Percentiles rank a stretch among this genome's conserved stretches.
Evolutionary conservation across 2,888 invertebrate species (phyloP).

Genomic region (Zygaena filipendulae): DNA sequence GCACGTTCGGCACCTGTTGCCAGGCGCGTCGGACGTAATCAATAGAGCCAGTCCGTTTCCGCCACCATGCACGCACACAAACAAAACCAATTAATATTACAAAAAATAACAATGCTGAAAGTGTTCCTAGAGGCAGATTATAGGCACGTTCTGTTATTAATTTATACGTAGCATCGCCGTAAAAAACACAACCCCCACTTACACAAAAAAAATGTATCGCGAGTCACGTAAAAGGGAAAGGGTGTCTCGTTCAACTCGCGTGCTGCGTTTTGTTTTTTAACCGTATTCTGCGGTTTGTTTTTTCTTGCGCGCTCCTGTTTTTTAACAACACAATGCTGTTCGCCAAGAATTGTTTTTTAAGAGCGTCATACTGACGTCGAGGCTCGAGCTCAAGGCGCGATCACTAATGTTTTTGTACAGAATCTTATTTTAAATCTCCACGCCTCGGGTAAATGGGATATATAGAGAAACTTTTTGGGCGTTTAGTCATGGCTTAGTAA

Average conservation of each 20-base stretch:
- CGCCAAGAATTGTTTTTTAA: conserved; percentile 59
- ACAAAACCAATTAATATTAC: conserved; percentile 47
- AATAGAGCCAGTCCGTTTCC: conserved; percentile 52
- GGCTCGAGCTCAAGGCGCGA: conserved; percentile 47
- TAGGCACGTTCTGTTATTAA: conserved; percentile 67
- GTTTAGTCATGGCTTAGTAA: conserved; percentile 55
- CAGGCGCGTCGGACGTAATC: conserved; percentile 36
- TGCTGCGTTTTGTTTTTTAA: conserved; percentile 66
- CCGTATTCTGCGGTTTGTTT: conserved; percentile 62
- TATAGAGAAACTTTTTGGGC: conserved; percentile 39
- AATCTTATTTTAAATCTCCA: conserved; percentile 56
- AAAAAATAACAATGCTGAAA: conserved; percentile 63
- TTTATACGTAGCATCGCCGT: conserved; percentile 61
- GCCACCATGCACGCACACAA: conserved; percentile 56
- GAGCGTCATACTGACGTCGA: conserved; percentile 55
- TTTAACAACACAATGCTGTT: conserved; percentile 64
- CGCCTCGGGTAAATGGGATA: conserved; percentile 45
- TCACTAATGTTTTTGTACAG: conserved; percentile 43
- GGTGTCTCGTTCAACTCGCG: conserved; percentile 59
- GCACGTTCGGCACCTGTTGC: conserved; percentile 49
- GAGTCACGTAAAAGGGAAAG: conserved; percentile 67
- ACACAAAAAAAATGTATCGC: conserved; percentile 57
- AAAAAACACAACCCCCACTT: conserved; percentile 62
- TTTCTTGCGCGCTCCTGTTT: conserved; percentile 62
- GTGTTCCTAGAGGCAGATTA: conserved; percentile 64